These are phyloP conservation scores for Tapirus terrestris DNA, from an alignment of 2,113 vertebrate species.

Conservation along the genomic window DNA sequence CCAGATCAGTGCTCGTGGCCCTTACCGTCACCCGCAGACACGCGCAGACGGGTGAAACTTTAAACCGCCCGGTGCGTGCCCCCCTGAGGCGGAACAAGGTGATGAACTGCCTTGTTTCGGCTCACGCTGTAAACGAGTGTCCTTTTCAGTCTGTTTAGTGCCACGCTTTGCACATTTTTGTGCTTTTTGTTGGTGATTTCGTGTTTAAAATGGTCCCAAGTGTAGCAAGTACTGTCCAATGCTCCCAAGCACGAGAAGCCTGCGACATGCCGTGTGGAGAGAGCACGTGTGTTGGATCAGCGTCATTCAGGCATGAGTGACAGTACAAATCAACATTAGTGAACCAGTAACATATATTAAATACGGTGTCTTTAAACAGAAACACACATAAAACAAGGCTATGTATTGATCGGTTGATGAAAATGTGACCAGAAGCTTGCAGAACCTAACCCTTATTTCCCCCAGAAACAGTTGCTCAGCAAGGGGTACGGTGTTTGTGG, in stretches of 20 bases:
- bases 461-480: rapidly evolving
- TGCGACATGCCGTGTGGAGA: no score
- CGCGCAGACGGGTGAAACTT: not conserved
- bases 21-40: rapidly evolving
- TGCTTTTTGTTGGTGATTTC: not conserved
- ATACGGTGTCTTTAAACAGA: not conserved
- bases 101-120: not conserved
- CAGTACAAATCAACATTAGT: no score
- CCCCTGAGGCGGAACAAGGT: not conserved
- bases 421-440: no score
- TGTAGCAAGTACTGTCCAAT: rapidly evolving
- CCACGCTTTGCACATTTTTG: not conserved
- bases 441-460: no score
- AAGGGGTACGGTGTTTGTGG: no score
- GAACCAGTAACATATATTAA: not conserved
- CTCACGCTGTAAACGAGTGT: rapidly evolving
- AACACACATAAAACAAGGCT: not conserved
- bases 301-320: rapidly evolving
- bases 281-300: rapidly evolving
- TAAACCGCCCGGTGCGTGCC: rapidly evolving
- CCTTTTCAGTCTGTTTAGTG: not conserved
- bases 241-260: not conserved
- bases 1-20: not conserved
- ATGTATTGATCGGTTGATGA: not conserved
- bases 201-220: not conserved